Evolutionary conservation across 1,140 invertebrate genomes (phyloP).

Genomic region (Antheraea pernyi): DNA sequence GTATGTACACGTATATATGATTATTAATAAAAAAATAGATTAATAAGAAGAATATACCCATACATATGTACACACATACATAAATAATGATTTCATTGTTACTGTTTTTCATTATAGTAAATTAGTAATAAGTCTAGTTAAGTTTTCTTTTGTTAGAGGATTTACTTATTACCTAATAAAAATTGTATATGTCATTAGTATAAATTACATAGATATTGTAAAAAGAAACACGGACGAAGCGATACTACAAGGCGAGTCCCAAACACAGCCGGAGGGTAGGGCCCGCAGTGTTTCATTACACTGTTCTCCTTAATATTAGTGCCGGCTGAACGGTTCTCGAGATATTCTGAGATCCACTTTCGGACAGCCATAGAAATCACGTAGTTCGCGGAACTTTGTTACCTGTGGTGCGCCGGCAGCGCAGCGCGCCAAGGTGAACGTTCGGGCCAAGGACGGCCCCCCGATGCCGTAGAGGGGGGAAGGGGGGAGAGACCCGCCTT

Average conservation of each 20-base stretch:
- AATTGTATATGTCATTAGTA: constrained; percentile 34
- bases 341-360: constrained; percentile 68
- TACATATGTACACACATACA: no score
- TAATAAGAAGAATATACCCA: no score
- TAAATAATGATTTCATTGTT: no score
- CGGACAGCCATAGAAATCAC: constrained; percentile 74
- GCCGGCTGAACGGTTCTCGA: constrained; percentile 49
- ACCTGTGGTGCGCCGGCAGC: constrained; percentile 70
- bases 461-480: constrained; percentile 35
- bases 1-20: no score
- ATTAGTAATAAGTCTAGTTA: no score
- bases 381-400: constrained; percentile 77
- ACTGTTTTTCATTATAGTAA: no score
- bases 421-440: constrained; percentile 75
- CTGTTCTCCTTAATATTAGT: constrained; percentile 64
- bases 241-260: constrained; percentile 25
- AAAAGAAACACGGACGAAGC: constrained; percentile 36
- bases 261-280: constrained; percentile 36
- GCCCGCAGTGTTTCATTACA: constrained; percentile 63
- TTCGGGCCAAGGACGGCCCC: constrained; percentile 72
- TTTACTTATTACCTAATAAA: no score
- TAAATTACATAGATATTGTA: constrained; percentile 45
- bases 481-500: constrained; percentile 32
- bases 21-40: no score
- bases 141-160: no score